Percentiles rank a stretch among this genome's conserved stretches.
These are phyloP conservation scores for Erebia aethiops DNA, from an alignment of 2,888 invertebrate genomes.

Conservation along the genomic window DNA sequence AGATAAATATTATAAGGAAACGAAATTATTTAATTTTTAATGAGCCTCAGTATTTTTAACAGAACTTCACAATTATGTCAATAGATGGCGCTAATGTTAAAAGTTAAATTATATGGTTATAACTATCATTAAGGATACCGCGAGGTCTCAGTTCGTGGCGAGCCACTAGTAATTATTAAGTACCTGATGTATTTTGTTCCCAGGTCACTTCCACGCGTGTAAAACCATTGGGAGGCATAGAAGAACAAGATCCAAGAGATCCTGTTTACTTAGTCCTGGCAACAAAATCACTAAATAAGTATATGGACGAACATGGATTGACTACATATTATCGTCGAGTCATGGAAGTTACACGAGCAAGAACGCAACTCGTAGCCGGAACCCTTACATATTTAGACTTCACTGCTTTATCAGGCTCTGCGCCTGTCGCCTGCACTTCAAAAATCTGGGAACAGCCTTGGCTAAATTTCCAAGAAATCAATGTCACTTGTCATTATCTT, in stretches of 20 bases:
- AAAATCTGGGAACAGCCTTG: constrained; percentile 16
- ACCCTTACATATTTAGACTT: constrained; percentile 4
- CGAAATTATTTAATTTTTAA: too few species aligned
- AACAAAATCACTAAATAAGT: neutral
- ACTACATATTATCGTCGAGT: neutral
- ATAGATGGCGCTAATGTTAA: too few species aligned
- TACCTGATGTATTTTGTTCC: neutral
- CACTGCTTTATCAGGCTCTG: neutral
- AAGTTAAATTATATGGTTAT: too few species aligned
- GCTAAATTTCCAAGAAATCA: constrained; percentile 47
- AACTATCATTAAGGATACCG: too few species aligned
- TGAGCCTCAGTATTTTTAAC: too few species aligned
- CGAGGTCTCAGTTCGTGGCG: too few species aligned
- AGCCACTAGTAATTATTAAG: too few species aligned
- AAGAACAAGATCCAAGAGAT: constrained; percentile 7
- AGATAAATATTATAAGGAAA: too few species aligned
- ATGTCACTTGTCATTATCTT: constrained; percentile 38
- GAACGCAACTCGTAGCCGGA: constrained; percentile 15
- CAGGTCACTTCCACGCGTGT: neutral
- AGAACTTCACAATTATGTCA: too few species aligned
- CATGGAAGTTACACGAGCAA: constrained; percentile 5
- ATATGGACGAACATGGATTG: constrained; percentile 2
- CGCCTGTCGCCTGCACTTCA: neutral
- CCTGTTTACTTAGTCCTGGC: constrained; percentile 10
- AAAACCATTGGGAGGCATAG: neutral